A percentile compares a stretch with the other conserved stretches of the same genome.
Evolutionary conservation across 2,888 invertebrate species (phyloP).

Genomic region (Philaethria dido): DNA sequence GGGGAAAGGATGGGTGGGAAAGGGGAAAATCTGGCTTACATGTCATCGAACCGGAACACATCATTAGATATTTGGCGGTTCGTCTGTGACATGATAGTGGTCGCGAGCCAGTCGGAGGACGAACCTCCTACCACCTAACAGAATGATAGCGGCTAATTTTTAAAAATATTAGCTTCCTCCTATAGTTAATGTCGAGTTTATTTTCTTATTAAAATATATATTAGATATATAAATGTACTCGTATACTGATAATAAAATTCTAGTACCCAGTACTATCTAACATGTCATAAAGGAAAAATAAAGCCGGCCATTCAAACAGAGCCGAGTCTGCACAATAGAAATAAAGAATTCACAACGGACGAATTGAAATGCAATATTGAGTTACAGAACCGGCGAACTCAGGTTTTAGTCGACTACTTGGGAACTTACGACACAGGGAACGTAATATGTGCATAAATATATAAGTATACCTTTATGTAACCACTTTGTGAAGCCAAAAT

Average conservation of each 20-base stretch:
- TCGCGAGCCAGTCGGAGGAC: too few species aligned
- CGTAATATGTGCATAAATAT: background rate
- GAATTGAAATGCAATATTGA: constrained; percentile 37
- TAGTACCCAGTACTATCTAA: constrained; percentile 3
- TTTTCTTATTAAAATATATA: background rate
- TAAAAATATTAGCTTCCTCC: too few species aligned
- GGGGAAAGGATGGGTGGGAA: too few species aligned
- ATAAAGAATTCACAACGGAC: constrained; percentile 34
- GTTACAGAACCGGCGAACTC: constrained; percentile 21
- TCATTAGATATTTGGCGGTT: too few species aligned
- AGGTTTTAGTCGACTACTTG: background rate
- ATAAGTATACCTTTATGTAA: background rate
- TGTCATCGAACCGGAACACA: too few species aligned
- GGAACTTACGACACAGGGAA: background rate
- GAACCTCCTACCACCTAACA: too few species aligned
- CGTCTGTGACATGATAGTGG: too few species aligned
- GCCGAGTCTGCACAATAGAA: constrained; percentile 26
- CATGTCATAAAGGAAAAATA: constrained; percentile 27
- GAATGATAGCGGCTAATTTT: too few species aligned
- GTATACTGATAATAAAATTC: background rate
- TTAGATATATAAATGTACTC: background rate
- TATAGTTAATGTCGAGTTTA: background rate
- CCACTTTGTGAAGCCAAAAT: too few species aligned
- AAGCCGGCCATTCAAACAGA: constrained; percentile 22
- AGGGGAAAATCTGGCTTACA: too few species aligned